Evolutionary conservation across 2,797 vertebrate genomes (phyloP).

Genomic region (Anableps anableps): DNA sequence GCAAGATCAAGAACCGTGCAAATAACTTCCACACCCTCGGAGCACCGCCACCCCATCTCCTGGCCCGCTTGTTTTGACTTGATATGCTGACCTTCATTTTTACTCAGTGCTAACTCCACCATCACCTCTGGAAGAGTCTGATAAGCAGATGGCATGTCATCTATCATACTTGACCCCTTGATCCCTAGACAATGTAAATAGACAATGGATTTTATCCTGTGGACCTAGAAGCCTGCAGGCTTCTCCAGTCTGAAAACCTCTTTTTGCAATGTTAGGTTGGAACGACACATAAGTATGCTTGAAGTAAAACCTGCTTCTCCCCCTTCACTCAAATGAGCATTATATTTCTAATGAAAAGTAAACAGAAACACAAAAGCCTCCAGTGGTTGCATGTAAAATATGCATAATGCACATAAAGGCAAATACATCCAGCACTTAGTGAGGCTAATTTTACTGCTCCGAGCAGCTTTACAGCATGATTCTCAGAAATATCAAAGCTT

Average conservation of each 20-base stretch:
- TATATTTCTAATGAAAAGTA: constrained; percentile 27
- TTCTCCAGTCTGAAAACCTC: constrained; percentile 7
- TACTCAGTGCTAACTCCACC: constrained; percentile 54
- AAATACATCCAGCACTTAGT: constrained; percentile 18
- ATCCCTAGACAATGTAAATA: constrained; percentile 69
- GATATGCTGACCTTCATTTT: constrained; percentile 79
- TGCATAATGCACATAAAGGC: constrained; percentile 27
- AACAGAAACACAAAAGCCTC: constrained; percentile 27
- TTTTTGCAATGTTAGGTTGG: constrained; percentile 12
- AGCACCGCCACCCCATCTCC: constrained; percentile 41
- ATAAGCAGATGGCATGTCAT: constrained; percentile 81
- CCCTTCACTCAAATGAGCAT: constrained; percentile 15
- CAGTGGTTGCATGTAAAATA: constrained; percentile 19
- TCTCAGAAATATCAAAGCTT: constrained; percentile 40
- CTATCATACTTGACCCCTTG: constrained; percentile 80
- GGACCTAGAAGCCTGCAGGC: constrained; percentile 23
- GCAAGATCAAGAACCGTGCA: constrained; percentile 66
- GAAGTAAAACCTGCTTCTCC: constrained; percentile 11
- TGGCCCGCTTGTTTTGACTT: constrained; percentile 62
- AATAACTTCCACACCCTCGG: constrained; percentile 43
- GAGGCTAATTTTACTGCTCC: constrained; percentile 22
- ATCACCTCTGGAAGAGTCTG: constrained; percentile 74
- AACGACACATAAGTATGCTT: neutral
- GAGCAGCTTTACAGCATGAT: constrained; percentile 25
- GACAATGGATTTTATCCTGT: constrained; percentile 55